Evolutionary conservation across 1,140 invertebrate species (phyloP), one percentile per base, ranked within the genome.

Genomic region (Saccostrea glomerata): DNA sequence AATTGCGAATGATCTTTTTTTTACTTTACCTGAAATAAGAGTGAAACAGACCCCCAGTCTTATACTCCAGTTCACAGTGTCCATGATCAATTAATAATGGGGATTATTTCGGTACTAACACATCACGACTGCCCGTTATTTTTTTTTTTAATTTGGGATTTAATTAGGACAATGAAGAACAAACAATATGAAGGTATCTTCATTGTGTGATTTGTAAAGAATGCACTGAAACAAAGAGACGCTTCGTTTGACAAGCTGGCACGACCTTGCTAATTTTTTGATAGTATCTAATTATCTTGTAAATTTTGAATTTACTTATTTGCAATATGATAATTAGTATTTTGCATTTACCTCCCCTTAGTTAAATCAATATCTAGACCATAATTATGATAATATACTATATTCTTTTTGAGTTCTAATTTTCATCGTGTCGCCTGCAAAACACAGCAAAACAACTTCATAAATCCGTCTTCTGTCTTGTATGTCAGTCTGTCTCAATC

Each of bases 201-300:
- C 58, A 63, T 2, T 20, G 15, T 63, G 58, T 63, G 58, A 63
- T 63, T 63, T 63, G 58, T 63, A 63, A 63, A 63, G 58, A 63
- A 63, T 17, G 17, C 15, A 20, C n/a, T 63, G 17, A n/a, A 60
- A 20, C 58, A 63, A 63, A 63, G 58, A 17, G 6, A 17, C 58
- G 58, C 58, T 63, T 63, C 58, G 58, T 63, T 63, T 63, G 58
- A 63, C 58, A 63, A 63, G 58, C 17, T 63, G 58, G 58, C n/a
- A 63, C 17, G 7, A n/a, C 6, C 0, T 63, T 17, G 58, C 5
- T 63, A 63, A 63, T 63, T 17, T n/a, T 36, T 63, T 63, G 58
- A 63, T 20, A 63, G 58, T n/a, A 63, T 63, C 58, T 6, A 17
- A 60, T 60, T 17, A 60, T 36, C 30, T 36, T 36, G 30, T 36